Base-by-base conservation (phyloP, 2,888 invertebrate genomes). In the Calliopum simillimum region DNA sequence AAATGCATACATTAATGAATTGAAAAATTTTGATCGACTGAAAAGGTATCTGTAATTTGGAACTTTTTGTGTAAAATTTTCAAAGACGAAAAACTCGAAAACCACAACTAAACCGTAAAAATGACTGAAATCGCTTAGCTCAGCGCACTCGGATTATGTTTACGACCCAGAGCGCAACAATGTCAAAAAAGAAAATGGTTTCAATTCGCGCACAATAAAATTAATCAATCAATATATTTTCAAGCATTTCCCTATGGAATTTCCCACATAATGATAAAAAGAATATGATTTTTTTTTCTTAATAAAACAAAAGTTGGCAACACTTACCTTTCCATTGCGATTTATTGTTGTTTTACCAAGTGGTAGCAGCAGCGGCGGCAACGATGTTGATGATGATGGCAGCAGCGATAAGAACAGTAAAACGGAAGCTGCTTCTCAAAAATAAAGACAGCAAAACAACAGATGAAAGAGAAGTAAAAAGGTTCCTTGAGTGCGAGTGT, bases 251-350 rank as follows among this genome's bases (percentile, higher is more conserved):
- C 6, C 5, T 25, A 13, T 19, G n/a, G n/a, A 25, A 3, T 23
- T 56, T 19, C 33, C 14, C 16, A 59, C 25, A 19, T 44, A 62
- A 44, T 25, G 19, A 55, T 53, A 47, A 67, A 51, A 55, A 70
- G 58, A 25, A 67, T 53, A 2, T n/a, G n/a, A n/a, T n/a, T n/a
- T n/a, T n/a, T n/a, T n/a, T 53, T 53, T 6, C 19, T 3, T 51
- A 44, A 13, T 23, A 12, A 8, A 41, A 41, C 8, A 51, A 51
- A 25, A 53, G 16, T 4, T 43, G 55, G 64, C 44, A 69, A 59
- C 68, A 78, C 78, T 77, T 73, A 78, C 78, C 78, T 78, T 77
- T 75, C 78, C 78, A 78, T 78, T 73, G 75, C 75, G 78, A 78
- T 75, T 75, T 76, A 75, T 73, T 75, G 73, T 75, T 72, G 68